Conservation (phyloP, 2,888 invertebrate species). For the Hypomecis punctinalis region DNA sequence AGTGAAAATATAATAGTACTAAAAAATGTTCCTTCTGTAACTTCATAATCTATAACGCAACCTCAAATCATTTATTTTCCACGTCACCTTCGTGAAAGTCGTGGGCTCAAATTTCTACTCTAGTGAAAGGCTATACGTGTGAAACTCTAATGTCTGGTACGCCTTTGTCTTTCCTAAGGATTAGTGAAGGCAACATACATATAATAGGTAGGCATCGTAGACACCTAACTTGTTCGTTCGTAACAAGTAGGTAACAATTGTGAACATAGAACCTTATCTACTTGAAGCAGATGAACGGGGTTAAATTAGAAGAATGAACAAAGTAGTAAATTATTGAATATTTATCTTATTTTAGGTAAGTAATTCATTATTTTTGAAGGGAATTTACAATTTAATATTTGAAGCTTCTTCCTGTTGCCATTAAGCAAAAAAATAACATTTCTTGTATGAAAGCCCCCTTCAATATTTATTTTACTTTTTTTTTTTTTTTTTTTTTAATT, state of each 20-base stretch:
- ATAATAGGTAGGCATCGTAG: no score
- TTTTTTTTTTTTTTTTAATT: no score
- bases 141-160: neutral
- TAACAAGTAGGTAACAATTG: neutral
- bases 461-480: no score
- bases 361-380: no score
- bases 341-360: no score
- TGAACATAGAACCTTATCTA: neutral
- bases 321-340: no score
- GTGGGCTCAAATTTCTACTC: constrained; percentile 1
- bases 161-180: constrained; percentile 21
- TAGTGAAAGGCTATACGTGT: neutral
- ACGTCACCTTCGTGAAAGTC: constrained; percentile 8
- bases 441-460: no score
- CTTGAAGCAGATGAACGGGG: neutral
- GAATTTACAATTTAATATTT: no score
- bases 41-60: constrained; percentile 2
- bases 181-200: constrained; percentile 8
- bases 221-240: neutral
- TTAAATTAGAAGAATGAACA: neutral
- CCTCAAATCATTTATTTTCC: constrained; percentile 31
- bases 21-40: neutral
- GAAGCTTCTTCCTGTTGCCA: no score
- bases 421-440: no score
- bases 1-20: no score